Percentiles rank a stretch among this genome's conserved stretches.
Evolutionary conservation across 2,113 vertebrate genomes (phyloP).

Genomic region (Elanus axillaris): DNA sequence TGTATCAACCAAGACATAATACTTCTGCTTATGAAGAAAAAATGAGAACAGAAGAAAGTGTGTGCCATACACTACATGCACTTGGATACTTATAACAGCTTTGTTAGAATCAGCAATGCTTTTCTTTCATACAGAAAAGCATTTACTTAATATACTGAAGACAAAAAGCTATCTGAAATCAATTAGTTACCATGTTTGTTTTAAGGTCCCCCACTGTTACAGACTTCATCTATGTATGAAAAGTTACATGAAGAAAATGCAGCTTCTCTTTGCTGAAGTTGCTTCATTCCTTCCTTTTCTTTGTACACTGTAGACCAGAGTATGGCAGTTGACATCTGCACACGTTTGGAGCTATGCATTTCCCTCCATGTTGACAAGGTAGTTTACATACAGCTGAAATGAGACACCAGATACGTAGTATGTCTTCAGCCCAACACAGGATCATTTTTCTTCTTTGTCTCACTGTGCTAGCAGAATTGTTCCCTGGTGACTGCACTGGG

Average conservation of each 20-base stretch:
- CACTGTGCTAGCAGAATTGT: not conserved
- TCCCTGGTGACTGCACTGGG: not conserved
- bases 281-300: conserved; percentile 72
- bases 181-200: not conserved
- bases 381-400: conserved; percentile 77
- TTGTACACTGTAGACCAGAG: conserved; percentile 75
- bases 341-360: conserved; percentile 80
- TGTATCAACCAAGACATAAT: not conserved
- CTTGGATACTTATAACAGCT: not conserved
- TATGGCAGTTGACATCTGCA: conserved; percentile 77
- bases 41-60: not conserved
- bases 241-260: not conserved
- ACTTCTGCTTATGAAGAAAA: not conserved
- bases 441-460: conserved; percentile 12
- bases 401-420: not conserved
- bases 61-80: not conserved
- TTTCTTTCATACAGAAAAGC: not conserved
- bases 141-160: not conserved
- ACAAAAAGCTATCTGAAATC: not conserved
- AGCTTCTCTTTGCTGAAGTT: not conserved
- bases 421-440: not conserved
- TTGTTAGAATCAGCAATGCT: not conserved
- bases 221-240: not conserved
- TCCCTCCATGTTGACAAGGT: conserved; percentile 81
- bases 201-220: not conserved